Conservation (phyloP, 2,113 vertebrate genomes). For the Sebastes schlegelii region DNA sequence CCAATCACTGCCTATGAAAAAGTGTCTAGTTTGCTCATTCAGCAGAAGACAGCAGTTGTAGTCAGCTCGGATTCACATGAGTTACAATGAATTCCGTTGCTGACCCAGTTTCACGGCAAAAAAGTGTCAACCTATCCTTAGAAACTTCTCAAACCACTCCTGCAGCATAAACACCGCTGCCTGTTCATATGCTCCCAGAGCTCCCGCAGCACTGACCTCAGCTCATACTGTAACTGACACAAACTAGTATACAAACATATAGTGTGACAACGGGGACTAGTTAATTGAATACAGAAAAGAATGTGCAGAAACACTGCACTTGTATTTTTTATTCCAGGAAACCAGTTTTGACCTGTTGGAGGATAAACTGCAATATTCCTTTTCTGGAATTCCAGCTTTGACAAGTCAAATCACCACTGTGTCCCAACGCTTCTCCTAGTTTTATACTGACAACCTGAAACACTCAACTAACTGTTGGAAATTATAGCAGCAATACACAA, state of each 20-base stretch:
- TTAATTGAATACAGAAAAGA: neutral
- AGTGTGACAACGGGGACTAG: no score
- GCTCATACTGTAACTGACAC: neutral
- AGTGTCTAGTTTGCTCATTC: neutral
- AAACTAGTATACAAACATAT: neutral
- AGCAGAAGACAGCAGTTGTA: neutral
- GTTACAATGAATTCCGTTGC: no score
- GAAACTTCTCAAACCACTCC: neutral
- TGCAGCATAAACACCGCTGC: neutral
- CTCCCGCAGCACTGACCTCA: neutral
- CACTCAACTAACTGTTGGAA: neutral
- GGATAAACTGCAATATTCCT: neutral
- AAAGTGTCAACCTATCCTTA: neutral
- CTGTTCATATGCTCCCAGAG: neutral
- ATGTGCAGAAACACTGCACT: neutral
- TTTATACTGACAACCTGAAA: neutral
- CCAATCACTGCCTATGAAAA: neutral
- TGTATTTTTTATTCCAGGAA: neutral
- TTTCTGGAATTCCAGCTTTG: neutral
- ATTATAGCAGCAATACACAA: neutral
- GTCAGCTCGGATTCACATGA: neutral
- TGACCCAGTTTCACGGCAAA: neutral
- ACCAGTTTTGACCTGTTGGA: neutral
- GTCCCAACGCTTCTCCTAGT: neutral
- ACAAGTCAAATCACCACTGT: neutral